Evolutionary conservation across 2,888 invertebrate species (phyloP), one percentile per base, ranked within the genome.

Genomic region (Cabera pusaria): DNA sequence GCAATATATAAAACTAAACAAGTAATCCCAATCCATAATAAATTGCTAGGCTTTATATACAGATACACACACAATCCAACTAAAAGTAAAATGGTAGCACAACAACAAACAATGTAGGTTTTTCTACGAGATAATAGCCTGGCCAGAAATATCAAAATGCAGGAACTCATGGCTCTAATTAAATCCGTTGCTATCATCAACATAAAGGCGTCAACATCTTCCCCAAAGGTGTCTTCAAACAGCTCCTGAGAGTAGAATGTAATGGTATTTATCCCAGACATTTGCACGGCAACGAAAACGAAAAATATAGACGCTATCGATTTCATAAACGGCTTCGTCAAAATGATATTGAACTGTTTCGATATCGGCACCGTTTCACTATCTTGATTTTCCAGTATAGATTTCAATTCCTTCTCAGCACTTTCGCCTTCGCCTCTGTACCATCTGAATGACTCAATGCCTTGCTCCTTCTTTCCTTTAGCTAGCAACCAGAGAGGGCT

Each of bases 401-500:
- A 22, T 14, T 60, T 44, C 1, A 79, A 41, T 50, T 79, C 79
- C 8, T 50, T 63, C 5, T 60, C 54, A 1, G 76, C 57, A 1
- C 22, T 41, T 0, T 65, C 64, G 1, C 51, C 57, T 2, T 52
- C 55, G 0, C 76, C 77, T 40, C 78, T 64, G 21, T 72, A 77
- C 49, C 52, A 44, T 49, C 47, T 61, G 18, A 64, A 79, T 1
- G 61, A 45, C 12, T 59, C 41, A 3, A 57, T 49, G 0, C 76
- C 79, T 44, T 64, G 56, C 1, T 68, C 56, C 1, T 38, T 51
- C 37, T 52, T 68, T 0, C 71, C 73, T 50, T 73, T 73, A 1
- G 61, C 49, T 10, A 78, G 56, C 11, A 78, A 40, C 79, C 79
- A 79, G 2, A 76, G 25, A 0, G 79, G 79, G 12, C 76, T 78